Percentiles rank a stretch among this genome's conserved stretches.
Conservation (phyloP, 2,797 vertebrate species). For the Okamejei kenojei region DNA sequence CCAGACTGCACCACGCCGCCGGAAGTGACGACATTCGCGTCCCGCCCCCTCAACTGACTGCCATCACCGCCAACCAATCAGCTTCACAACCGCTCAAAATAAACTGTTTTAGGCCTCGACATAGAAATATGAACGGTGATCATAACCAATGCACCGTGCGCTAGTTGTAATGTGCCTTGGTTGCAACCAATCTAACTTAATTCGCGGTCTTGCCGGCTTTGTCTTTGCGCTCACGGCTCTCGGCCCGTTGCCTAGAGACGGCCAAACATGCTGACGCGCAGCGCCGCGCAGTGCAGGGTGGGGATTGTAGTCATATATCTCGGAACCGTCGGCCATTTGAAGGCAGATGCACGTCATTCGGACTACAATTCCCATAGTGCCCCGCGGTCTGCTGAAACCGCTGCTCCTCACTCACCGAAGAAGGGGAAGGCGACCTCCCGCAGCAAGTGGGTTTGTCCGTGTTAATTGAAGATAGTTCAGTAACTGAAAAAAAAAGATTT, state of each 20-base stretch:
- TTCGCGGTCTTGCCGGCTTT: background rate
- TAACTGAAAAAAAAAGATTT: background rate
- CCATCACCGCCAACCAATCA: background rate
- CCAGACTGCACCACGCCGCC: background rate
- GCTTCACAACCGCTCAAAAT: background rate
- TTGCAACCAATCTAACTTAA: background rate
- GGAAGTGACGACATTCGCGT: background rate
- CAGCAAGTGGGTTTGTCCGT: background rate
- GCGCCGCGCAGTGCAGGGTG: too few species aligned
- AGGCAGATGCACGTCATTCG: accelerated
- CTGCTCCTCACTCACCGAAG: background rate
- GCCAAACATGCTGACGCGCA: background rate
- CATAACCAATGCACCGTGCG: too few species aligned
- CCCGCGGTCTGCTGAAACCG: background rate
- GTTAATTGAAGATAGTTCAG: background rate
- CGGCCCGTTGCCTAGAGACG: background rate
- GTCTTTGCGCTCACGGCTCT: background rate
- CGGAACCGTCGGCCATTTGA: background rate
- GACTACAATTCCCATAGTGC: constrained; percentile 40
- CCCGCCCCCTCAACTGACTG: background rate
- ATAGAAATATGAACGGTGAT: too few species aligned
- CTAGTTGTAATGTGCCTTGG: background rate
- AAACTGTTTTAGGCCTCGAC: background rate
- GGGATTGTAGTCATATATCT: background rate
- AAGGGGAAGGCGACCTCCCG: background rate